Base-by-base conservation (phyloP, 2,113 vertebrate species). In the Campylorhamphus procurvoides region DNA sequence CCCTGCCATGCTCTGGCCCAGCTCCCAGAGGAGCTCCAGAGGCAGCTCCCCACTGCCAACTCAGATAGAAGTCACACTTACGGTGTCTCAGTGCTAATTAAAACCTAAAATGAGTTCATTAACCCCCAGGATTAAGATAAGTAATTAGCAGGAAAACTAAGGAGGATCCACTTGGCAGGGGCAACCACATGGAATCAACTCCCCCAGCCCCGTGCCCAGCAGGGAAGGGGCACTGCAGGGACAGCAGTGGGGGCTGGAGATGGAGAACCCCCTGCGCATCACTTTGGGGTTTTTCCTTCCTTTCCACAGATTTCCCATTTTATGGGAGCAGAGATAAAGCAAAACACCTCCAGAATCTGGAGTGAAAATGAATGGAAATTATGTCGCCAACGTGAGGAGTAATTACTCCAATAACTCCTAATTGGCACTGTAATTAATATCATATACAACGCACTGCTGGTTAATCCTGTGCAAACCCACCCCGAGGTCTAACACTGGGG, bases 401-500 rank as follows among this genome's bases (percentile, higher is more conserved):
- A 42, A 89, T 86, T 31, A 44, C 11, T 14, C 66, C 87, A 84
- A 47, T 35, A 62, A 37, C 37, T 66, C 56, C 76, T 93, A 87
- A 96, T 96, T 66, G 91, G 62, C 62, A 5, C 37, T 3, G n/a
- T 33, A 66, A 89, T 89, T 79, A 83, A 85, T 50, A 69, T 4
- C 10, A 29, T 68, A 72, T 37, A 52, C 46, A 82, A 85, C 0
- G 9, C 37, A 6, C 2, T 33, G 74, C 50, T 37, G 9, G 87
- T 59, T 90, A 85, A 88, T 11, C 71, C 67, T 0, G 1, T 6
- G 19, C 27, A 42, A 40, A 77, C 2, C 7, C 25, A 3, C 33
- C 13, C 6, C 0, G 59, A 42, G 86, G 69, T 31, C 10, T 18
- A 1, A 25, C 0, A 40, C 17, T 20, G 60, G 60, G 37, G 29